Evolutionary conservation across 1,140 invertebrate genomes (phyloP), one percentile per base, ranked within the genome.

Genomic region (Saccostrea glomerata): DNA sequence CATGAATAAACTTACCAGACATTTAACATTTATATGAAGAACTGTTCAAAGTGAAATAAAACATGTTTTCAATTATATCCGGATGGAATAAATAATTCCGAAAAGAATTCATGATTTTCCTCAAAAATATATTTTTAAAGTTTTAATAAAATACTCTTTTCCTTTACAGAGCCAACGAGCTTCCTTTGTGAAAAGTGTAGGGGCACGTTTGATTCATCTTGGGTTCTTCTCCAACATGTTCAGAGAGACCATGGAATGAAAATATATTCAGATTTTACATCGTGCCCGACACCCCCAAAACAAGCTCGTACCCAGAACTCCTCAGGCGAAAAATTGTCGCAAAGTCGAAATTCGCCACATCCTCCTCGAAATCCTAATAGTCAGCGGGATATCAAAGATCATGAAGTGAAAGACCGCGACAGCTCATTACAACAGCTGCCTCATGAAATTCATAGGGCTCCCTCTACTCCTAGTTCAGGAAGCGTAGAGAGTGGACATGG

Each of bases 161-260:
- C 87, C 54, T 88, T 93, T 94, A 77, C 97, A 99, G 98, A 99
- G 96, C 98, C 98, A 89, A 97, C 97, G 94, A 98, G 97, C 96
- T 98, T 98, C 94, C 97, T 98, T 66, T 99, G 98, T 95, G 98
- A 97, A 23, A 98, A 98, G 56, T 99, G 98, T 95, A 98, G 98
- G 91, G 97, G 97, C 85, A 96, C 97, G 70, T 96, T 98, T 85
- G 96, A 97, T 91, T 98, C 98, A 36, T 98, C 98, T 0, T 99
- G 98, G 98, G 96, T 97, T 77, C 96, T 99, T 89, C 96, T 99
- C 15, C 98, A 99, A 94, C 98, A 99, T 94, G 98, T 98, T 23
- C 98, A 99, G 95, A 97, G 97, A 90, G 96, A 97, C 82, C 98
- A 99, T 94, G 98, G 98, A 25, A 97, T 99, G 88, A 98, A 98